phyloP scores from a whole-genome alignment of 2,797 vertebrate species.

The Potorous gilbertii region DNA sequence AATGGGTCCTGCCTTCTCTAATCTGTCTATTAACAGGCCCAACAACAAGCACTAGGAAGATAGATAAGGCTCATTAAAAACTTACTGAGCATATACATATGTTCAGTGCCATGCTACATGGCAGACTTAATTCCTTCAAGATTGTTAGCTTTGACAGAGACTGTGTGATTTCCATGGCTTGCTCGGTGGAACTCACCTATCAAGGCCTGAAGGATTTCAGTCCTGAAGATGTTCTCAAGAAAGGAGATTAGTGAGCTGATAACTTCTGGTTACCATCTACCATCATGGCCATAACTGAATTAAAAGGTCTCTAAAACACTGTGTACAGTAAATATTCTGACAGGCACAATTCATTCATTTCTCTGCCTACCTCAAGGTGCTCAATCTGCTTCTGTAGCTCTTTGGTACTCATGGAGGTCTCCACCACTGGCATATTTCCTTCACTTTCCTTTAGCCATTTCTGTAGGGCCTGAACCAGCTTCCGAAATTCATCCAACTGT shows the following conservation, averaged over 20 bases:
- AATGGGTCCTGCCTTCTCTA: background rate
- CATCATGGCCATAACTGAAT: constrained; percentile 13
- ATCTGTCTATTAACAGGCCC: background rate
- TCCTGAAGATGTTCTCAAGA: background rate
- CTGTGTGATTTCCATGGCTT: constrained; percentile 8
- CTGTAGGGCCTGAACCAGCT: constrained; percentile 89
- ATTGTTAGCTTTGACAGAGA: constrained; percentile 39
- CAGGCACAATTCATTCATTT: background rate
- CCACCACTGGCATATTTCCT: constrained; percentile 89
- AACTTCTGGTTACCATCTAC: constrained; percentile 38
- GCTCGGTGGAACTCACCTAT: background rate
- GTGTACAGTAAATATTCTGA: background rate
- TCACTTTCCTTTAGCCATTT: constrained; percentile 94
- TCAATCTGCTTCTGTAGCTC: constrained; percentile 91
- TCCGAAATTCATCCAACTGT: constrained; percentile 91
- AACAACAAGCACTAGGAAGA: background rate
- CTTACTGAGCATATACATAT: constrained; percentile 40
- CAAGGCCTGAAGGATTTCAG: constrained; percentile 16
- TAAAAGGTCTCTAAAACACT: constrained; percentile 5
- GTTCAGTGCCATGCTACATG: constrained; percentile 12
- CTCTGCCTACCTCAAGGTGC: constrained; percentile 90
- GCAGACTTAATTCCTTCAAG: background rate
- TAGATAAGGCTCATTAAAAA: constrained; percentile 19
- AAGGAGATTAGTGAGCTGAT: background rate
- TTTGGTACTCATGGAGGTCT: constrained; percentile 89